Conservation (phyloP, 2,797 vertebrate genomes). For the Orestias chungarensis region DNA sequence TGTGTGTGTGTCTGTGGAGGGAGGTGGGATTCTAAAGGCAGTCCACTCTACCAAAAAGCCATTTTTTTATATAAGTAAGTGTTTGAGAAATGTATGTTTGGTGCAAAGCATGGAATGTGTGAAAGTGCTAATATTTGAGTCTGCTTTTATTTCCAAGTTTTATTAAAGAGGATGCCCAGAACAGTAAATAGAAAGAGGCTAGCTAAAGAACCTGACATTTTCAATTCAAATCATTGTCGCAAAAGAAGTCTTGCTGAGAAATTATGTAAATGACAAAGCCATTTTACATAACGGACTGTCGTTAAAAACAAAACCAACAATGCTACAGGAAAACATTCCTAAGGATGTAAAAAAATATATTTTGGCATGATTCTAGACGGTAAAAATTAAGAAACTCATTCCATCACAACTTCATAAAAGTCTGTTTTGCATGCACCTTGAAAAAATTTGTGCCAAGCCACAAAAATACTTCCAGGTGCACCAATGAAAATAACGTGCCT, state of each 20-base stretch:
- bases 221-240: conserved; percentile 57
- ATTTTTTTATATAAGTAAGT: conserved; percentile 43
- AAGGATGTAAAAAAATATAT: conserved; percentile 49
- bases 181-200: conserved; percentile 26
- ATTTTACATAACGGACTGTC: conserved; percentile 34
- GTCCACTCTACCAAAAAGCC: conserved; percentile 34
- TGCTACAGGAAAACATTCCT: conserved; percentile 44
- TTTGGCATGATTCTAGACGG: conserved; percentile 51
- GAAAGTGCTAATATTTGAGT: conserved; percentile 46
- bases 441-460: conserved; percentile 65
- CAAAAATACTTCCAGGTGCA: conserved; percentile 79
- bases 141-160: conserved; percentile 29
- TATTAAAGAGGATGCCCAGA: conserved; percentile 28
- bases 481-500: conserved; percentile 63
- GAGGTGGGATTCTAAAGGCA: conserved; percentile 15
- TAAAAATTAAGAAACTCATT: conserved; percentile 58
- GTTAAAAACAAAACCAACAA: conserved; percentile 24
- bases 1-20: background rate
- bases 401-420: conserved; percentile 52
- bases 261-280: conserved; percentile 39
- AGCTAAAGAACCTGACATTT: conserved; percentile 56
- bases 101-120: conserved; percentile 61
- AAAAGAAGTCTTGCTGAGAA: conserved; percentile 48
- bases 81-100: conserved; percentile 61
- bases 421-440: conserved; percentile 59